Conservation (phyloP, 2,888 invertebrate species). For the Drosophila paranaensis region DNA sequence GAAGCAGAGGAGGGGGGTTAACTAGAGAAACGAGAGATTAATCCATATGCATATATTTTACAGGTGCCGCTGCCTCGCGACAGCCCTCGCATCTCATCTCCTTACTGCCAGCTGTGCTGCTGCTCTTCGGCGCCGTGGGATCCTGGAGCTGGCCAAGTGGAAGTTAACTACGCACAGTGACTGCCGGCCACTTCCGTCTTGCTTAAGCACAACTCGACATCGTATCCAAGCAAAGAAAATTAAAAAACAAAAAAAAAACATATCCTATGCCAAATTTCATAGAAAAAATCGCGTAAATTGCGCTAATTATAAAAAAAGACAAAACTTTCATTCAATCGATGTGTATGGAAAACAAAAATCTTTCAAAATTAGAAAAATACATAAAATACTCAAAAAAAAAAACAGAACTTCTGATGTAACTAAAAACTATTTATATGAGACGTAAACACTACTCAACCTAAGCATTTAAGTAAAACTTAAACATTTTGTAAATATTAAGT, state of each 20-base stretch:
- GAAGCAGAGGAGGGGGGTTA: not conserved
- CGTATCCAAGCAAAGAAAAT: conserved; percentile 15
- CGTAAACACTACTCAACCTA: conserved; percentile 66
- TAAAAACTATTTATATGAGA: conserved; percentile 34
- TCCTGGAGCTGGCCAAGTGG: conserved; percentile 53
- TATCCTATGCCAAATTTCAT: conserved; percentile 82
- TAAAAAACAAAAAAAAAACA: conserved; percentile 56
- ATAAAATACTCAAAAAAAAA: conserved; percentile 23
- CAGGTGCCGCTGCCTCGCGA: conserved; percentile 57
- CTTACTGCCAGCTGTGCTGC: conserved; percentile 53
- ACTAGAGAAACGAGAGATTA: not conserved
- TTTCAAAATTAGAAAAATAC: conserved; percentile 38
- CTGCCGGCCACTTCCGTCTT: conserved; percentile 1
- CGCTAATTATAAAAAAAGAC: conserved; percentile 41
- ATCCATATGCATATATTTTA: not conserved
- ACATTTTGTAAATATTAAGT: conserved; percentile 65
- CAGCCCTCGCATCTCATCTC: conserved; percentile 52
- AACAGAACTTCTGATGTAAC: conserved; percentile 32
- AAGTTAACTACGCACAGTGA: conserved; percentile 58
- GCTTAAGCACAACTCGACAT: conserved; percentile 14
- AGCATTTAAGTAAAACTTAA: conserved; percentile 65
- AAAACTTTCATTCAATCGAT: conserved; percentile 47
- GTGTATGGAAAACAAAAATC: conserved; percentile 37
- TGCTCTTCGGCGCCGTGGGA: conserved; percentile 44
- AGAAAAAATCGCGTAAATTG: conserved; percentile 57